Base-by-base conservation (phyloP, 2,797 vertebrate genomes). In the Pangasius mekongensis region DNA sequence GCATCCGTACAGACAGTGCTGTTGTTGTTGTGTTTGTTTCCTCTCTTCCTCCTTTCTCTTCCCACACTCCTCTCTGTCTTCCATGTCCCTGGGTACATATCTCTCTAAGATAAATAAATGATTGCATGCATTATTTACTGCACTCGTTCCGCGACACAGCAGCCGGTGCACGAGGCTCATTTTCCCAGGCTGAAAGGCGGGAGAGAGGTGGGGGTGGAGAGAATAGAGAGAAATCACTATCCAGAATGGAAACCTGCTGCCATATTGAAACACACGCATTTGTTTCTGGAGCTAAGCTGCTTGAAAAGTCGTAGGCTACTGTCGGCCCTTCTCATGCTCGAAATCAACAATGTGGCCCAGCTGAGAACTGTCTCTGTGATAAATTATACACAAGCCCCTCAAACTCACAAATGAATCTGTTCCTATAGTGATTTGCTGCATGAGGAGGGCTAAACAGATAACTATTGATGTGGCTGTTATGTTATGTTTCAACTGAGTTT, bases 401-500 rank as follows among this genome's bases (percentile, higher is more conserved):
- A 60, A 90, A 91, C 88, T 94, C 93, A 90, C 82, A 58, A 90
- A 89, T 90, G 92, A 91, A 93, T 89, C 88, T 76, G 89, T 80
- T 91, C 92, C 88, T 88, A 81, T 66, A 85, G 89, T 92, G 85
- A 91, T 89, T 66, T 78, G 84, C 85, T 33, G 73, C 71, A 81
- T 89, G 91, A 89, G 92, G 92, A 90, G 88, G 92, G 90, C 81
- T 58, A 27, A 89, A 78, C 89, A 90, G 88, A 94, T 94, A 89
- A 82, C 91, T 89, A 93, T 93, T 87, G 92, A 91, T 89, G 60
- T 91, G 92, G 92, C 90, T 92, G 73, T 87, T 92, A 93, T 86
- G 91, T 94, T 93, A 91, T 27, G 92, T 94, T 95, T 94, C 87
- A 76, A 77, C 89, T 91, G 3, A 83, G 91, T 94, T 86, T 93